phyloP scores from a whole-genome alignment of 2,888 invertebrate genomes.

The Drosophila prostipennis region DNA sequence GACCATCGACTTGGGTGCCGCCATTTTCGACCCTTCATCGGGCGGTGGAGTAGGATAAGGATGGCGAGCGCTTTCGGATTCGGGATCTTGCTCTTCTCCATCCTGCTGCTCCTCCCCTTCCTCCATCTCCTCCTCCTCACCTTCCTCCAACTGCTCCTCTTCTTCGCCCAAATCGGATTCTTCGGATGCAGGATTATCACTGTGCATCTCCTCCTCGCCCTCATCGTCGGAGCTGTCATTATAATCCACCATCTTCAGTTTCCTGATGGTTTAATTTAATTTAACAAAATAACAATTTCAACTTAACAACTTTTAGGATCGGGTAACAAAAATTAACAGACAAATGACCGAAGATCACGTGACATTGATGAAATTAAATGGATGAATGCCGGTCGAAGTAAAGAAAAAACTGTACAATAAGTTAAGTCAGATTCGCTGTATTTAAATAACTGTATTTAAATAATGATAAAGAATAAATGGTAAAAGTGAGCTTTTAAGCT shows the following conservation, averaged over 20 bases:
- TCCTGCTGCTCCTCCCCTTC: background rate
- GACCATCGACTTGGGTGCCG: background rate
- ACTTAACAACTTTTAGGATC: background rate
- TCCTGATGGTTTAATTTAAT: background rate
- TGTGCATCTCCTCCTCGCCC: slow-evolving; percentile 3
- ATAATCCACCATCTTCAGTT: background rate
- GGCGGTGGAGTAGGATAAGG: slow-evolving; percentile 38
- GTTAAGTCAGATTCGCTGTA: background rate
- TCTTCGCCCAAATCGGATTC: slow-evolving; percentile 1
- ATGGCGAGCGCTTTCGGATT: background rate
- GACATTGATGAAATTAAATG: background rate
- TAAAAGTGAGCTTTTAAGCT: background rate
- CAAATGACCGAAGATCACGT: background rate
- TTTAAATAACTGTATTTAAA: no score
- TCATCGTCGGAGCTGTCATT: slow-evolving; percentile 2
- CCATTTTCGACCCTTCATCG: slow-evolving; percentile 11
- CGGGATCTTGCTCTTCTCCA: background rate
- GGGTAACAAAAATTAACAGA: background rate
- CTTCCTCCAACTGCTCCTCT: slow-evolving; percentile 7
- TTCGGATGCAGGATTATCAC: background rate
- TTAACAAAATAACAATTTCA: background rate
- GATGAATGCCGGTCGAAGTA: no score
- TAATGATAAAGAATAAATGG: background rate
- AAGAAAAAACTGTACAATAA: no score
- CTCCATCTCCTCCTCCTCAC: background rate